Conservation (phyloP, 2,888 invertebrate genomes). For the Sphinx pinastri region DNA sequence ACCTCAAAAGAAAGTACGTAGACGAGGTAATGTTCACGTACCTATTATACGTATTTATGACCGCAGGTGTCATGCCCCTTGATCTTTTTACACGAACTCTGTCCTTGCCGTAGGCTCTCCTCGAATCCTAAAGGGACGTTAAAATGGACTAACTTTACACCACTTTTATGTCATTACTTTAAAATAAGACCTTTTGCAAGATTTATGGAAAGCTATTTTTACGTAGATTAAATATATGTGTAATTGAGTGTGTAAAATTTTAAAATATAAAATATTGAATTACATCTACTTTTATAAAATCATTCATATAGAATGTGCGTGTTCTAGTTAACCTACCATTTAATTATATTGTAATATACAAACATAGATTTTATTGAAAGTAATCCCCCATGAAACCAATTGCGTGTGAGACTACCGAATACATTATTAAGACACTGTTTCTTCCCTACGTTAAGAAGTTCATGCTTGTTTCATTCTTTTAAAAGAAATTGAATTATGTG, state of each 20-base stretch:
- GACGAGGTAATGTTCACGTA: neutral
- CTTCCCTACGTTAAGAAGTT: neutral
- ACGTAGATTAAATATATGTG: too few relatives aligned
- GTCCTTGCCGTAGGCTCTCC: constrained; percentile 36
- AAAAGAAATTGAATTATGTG: neutral
- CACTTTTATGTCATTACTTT: constrained; percentile 32
- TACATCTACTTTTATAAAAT: too few relatives aligned
- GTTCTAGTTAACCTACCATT: too few relatives aligned
- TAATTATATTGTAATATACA: too few relatives aligned
- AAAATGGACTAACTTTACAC: constrained; percentile 15
- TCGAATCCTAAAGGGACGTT: neutral
- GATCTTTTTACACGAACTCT: constrained; percentile 38
- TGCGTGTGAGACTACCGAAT: neutral
- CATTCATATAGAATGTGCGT: too few relatives aligned
- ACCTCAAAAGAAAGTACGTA: neutral
- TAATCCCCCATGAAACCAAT: neutral
- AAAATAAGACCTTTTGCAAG: constrained; percentile 31
- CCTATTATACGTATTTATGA: neutral
- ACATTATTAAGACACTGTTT: neutral
- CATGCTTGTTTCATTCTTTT: neutral
- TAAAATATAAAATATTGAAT: too few relatives aligned
- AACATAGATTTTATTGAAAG: too few relatives aligned
- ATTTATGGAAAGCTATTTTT: constrained; percentile 21
- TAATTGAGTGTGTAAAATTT: too few relatives aligned
- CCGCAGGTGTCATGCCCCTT: constrained; percentile 34